These are phyloP conservation scores for Imbricaverruca yamaguchii DNA, from an alignment of 2,888 invertebrate genomes.

Conservation along the genomic window DNA sequence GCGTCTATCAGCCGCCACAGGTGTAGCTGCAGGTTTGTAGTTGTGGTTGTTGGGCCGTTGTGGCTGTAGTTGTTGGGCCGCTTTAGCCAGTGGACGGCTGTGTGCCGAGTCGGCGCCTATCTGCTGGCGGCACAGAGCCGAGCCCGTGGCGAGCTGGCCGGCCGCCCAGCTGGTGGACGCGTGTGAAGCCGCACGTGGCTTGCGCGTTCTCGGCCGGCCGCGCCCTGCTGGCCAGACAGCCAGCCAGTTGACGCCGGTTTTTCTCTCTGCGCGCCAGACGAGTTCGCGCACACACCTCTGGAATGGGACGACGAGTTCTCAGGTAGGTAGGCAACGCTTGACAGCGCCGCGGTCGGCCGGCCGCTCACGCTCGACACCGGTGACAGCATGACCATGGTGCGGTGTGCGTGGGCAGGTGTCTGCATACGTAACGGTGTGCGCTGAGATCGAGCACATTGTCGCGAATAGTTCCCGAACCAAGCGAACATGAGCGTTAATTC, in stretches of 20 bases:
- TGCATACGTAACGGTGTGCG: no score
- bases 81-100: background rate
- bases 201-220: background rate
- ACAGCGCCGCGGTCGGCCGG: background rate
- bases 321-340: constrained; percentile 4
- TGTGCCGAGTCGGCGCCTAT: background rate
- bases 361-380: background rate
- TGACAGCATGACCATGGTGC: background rate
- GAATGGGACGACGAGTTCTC: constrained; percentile 23
- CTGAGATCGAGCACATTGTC: no score
- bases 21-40: no score
- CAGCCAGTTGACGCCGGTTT: background rate
- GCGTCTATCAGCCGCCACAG: no score
- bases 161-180: background rate
- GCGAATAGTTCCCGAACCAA: no score
- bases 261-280: constrained; percentile 17
- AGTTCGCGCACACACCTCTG: constrained; percentile 1
- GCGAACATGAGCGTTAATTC: no score
- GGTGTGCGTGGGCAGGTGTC: no score
- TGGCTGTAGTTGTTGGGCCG: no score
- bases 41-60: no score
- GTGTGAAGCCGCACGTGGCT: background rate
- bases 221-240: no score
- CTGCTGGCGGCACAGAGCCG: background rate
- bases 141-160: background rate